Evolutionary conservation across 2,113 vertebrate genomes (phyloP), one percentile per base, ranked within the genome.

Genomic region (Podocnemis expansa): DNA sequence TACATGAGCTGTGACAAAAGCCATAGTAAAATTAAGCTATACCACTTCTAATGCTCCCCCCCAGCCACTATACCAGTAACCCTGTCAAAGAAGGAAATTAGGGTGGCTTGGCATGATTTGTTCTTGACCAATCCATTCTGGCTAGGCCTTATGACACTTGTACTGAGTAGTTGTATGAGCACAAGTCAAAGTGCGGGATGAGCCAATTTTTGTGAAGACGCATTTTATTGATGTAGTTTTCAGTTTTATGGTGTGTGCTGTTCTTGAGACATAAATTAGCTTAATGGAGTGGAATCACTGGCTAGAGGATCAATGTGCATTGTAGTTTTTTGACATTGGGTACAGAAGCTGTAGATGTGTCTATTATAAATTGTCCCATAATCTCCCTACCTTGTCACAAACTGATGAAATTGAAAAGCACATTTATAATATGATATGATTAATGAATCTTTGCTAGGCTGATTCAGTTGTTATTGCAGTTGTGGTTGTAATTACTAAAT

Each of bases 401-500:
- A 91, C 80, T 95, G 87, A 93, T 95, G 87, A 75, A 22, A 27
- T 75, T 75, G 13, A 25, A 24, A 58, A 97, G 95, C 47, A 94
- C 90, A 91, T 93, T 93, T 92, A 93, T 95, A 83, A 95, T 93
- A 16, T 92, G 89, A 90, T 81, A 84, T 80, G 91, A 93, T 92
- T 95, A 85, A 90, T 83, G 92, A 88, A 31, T 87, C 89, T 90
- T 67, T 0, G 1, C 31, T 4, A 17, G 82, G 51, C 70, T 8
- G 84, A 0, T 85, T 93, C 54, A 1, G 10, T 78, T 5, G 34
- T 91, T 14, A 0, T 43, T 0, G 0, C 21, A 22, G 49, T 87
- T 85, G 45, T 76, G 78, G 19, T 83, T 90, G 60, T 95, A 88
- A 95, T 78, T 80, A 34, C 90, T 85, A 73, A 11, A 67, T 8